These are phyloP conservation scores for Sinopyrophorus schimmeli DNA, from an alignment of 2,888 invertebrate genomes.

Conservation along the genomic window DNA sequence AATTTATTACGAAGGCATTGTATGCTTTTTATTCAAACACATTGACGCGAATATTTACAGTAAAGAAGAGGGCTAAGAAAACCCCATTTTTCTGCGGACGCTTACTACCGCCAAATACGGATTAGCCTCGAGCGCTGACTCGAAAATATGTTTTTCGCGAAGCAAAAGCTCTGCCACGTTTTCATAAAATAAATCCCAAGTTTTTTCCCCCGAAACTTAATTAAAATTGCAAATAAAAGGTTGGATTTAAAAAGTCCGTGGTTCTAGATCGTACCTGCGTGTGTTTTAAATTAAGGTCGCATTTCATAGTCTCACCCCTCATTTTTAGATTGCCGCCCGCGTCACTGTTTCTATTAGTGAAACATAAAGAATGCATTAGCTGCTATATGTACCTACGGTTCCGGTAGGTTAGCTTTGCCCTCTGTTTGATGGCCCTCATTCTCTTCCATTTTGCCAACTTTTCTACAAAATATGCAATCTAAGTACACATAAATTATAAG, in stretches of 20 bases:
- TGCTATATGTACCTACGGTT: slow-evolving; percentile 51
- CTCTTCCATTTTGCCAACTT: slow-evolving; percentile 38
- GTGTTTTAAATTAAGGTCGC: slow-evolving; percentile 11
- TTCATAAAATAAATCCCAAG: slow-evolving; percentile 33
- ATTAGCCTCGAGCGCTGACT: too few relatives aligned
- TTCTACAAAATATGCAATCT: slow-evolving; percentile 34
- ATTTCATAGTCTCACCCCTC: slow-evolving; percentile 33
- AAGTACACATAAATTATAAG: slow-evolving; percentile 31
- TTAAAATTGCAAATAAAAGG: slow-evolving; percentile 36
- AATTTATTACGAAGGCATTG: slow-evolving; percentile 32
- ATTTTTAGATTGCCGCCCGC: slow-evolving; percentile 47
- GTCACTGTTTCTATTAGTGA: slow-evolving; percentile 52
- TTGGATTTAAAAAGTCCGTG: slow-evolving; percentile 26
- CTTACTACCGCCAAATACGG: too few relatives aligned
- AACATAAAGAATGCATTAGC: slow-evolving; percentile 54
- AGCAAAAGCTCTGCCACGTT: slow-evolving; percentile 35
- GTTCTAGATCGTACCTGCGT: slow-evolving; percentile 29
- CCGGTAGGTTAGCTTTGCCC: slow-evolving; percentile 50
- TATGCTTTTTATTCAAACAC: slow-evolving; percentile 21
- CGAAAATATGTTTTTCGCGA: slow-evolving; percentile 31
- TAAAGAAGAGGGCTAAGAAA: slow-evolving; percentile 13
- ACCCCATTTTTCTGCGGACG: slow-evolving; percentile 5
- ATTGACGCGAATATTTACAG: slow-evolving; percentile 22
- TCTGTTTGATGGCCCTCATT: slow-evolving; percentile 46
- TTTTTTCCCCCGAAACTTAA: slow-evolving; percentile 34